These are phyloP conservation scores for Myripristis jacobus DNA, from an alignment of 2,797 vertebrate species.

Conservation along the genomic window DNA sequence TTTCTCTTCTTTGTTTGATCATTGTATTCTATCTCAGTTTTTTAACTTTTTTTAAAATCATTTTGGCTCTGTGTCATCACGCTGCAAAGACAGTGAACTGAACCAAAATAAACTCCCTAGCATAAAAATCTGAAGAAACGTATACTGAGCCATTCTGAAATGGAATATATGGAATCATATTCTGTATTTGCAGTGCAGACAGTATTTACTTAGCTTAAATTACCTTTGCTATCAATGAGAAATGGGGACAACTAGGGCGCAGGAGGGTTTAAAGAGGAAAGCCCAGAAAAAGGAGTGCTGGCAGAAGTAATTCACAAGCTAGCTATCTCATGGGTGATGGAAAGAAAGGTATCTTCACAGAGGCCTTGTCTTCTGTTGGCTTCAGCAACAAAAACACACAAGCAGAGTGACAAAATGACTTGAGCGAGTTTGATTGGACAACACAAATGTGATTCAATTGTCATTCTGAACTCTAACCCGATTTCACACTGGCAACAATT, in stretches of 20 bases:
- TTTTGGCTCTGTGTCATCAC: too few relatives aligned
- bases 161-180: too few relatives aligned
- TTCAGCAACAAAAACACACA: not conserved
- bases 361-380: slow-evolving; percentile 5
- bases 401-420: slow-evolving; percentile 8
- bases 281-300: not conserved
- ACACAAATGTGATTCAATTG: slow-evolving; percentile 31
- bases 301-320: not conserved
- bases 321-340: not conserved
- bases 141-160: too few relatives aligned
- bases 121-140: too few relatives aligned
- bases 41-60: too few relatives aligned
- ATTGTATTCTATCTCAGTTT: too few relatives aligned
- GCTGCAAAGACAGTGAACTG: too few relatives aligned
- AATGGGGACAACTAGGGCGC: too few relatives aligned
- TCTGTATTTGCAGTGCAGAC: not conserved
- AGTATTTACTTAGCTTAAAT: not conserved
- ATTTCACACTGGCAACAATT: slow-evolving; percentile 43
- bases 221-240: not conserved
- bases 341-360: not conserved
- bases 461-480: slow-evolving; percentile 30
- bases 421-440: slow-evolving; percentile 29
- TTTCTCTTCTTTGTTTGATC: too few relatives aligned
- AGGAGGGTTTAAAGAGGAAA: not conserved
- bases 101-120: too few relatives aligned